Percentiles rank a stretch among this genome's conserved stretches.
These are phyloP conservation scores for Leptopilina syphax DNA, from an alignment of 2,888 invertebrate species.

Conservation along the genomic window DNA sequence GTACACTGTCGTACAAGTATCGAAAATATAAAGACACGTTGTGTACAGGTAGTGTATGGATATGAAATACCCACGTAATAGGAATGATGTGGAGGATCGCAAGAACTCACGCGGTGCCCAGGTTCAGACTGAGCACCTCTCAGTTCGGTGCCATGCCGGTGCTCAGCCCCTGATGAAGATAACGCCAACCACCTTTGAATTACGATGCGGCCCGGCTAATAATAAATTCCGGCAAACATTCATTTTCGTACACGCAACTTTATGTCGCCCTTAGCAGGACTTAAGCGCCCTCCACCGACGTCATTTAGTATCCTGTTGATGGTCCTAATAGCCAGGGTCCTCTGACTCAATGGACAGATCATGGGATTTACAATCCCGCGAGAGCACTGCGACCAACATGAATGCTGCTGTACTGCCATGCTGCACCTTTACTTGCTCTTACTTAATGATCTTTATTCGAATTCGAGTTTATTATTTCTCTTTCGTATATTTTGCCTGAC, in stretches of 20 bases:
- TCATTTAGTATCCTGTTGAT: constrained; percentile 75
- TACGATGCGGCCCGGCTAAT: constrained; percentile 73
- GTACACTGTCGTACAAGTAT: constrained; percentile 49
- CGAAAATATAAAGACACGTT: constrained; percentile 47
- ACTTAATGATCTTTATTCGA: neutral
- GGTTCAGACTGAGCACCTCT: constrained; percentile 44
- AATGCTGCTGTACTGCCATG: constrained; percentile 20
- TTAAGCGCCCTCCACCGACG: constrained; percentile 72
- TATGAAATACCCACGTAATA: constrained; percentile 54
- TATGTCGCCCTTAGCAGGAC: constrained; percentile 75
- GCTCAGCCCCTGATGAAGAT: constrained; percentile 74
- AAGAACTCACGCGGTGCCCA: constrained; percentile 66
- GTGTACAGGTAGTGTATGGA: constrained; percentile 47
- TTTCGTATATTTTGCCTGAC: neutral
- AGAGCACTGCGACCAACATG: constrained; percentile 35
- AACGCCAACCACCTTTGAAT: constrained; percentile 76
- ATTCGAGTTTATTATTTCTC: neutral
- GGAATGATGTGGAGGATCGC: constrained; percentile 58
- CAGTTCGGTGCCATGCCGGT: constrained; percentile 60
- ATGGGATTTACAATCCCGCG: constrained; percentile 53
- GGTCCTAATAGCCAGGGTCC: constrained; percentile 72
- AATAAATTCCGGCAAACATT: constrained; percentile 77
- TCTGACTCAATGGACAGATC: constrained; percentile 63
- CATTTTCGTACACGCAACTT: constrained; percentile 77
- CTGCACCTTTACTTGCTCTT: constrained; percentile 8